Conservation (phyloP, 2,888 invertebrate species). For the Cancer borealis region DNA sequence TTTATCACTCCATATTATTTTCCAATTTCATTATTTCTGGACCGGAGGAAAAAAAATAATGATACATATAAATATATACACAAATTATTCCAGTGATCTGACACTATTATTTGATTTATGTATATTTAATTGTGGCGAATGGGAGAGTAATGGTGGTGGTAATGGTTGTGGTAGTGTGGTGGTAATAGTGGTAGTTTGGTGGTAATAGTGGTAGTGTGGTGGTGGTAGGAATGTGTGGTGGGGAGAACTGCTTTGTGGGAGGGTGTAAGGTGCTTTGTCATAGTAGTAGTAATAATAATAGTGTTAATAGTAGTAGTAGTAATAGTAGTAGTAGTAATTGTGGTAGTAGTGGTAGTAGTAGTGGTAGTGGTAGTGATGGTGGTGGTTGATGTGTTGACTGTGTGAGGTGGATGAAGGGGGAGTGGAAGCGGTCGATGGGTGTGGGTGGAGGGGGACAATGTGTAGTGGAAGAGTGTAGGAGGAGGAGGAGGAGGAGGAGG, state of each 20-base stretch:
- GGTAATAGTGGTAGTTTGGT: constrained; percentile 1
- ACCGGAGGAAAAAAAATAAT: not conserved
- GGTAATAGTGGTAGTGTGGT: not conserved
- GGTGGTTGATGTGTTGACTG: not conserved
- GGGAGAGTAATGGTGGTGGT: not conserved
- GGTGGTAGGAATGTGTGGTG: too few species aligned
- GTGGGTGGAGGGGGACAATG: constrained; percentile 2
- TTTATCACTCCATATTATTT: not conserved
- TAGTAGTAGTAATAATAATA: constrained; percentile 9
- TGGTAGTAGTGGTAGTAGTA: not conserved
- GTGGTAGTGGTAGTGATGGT: not conserved
- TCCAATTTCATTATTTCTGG: not conserved
- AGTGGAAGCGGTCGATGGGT: not conserved
- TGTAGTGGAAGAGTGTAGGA: not conserved
- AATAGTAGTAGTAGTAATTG: not conserved
- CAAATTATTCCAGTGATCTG: not conserved
- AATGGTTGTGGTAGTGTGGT: not conserved
- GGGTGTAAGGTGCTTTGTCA: not conserved
- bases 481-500: not conserved
- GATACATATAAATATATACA: not conserved
- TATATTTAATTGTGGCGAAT: not conserved
- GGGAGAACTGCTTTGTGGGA: not conserved
- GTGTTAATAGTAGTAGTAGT: not conserved
- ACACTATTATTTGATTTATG: constrained; percentile 17
- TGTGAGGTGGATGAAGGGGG: not conserved